These are phyloP conservation scores for Pyrrhosoma nymphula DNA, from an alignment of 2,888 invertebrate species.

Conservation along the genomic window DNA sequence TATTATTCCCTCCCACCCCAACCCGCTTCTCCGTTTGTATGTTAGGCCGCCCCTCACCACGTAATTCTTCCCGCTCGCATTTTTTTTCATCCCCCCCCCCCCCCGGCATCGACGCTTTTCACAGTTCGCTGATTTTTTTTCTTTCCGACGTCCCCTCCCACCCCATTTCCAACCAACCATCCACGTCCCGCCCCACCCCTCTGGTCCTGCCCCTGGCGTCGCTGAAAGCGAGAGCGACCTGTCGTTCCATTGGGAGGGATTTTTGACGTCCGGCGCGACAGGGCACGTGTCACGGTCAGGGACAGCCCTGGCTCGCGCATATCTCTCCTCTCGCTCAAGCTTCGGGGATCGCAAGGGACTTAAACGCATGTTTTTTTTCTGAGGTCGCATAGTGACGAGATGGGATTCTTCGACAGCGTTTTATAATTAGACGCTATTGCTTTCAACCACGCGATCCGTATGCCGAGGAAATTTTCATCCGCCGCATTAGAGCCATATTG, in stretches of 20 bases:
- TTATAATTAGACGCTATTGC: no score
- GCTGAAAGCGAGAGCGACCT: background rate
- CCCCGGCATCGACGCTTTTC: constrained; percentile 28
- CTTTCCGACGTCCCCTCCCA: background rate
- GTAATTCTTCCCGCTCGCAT: background rate
- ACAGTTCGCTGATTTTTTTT: constrained; percentile 57
- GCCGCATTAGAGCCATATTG: no score
- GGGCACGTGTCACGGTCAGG: constrained; percentile 15
- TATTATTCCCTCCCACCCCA: background rate
- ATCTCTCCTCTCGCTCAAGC: background rate
- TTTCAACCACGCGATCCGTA: no score
- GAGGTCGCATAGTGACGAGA: background rate
- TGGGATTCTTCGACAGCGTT: background rate
- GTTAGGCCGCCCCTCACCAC: background rate
- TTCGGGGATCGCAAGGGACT: background rate
- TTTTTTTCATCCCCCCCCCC: background rate
- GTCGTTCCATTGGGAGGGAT: background rate
- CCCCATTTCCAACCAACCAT: background rate
- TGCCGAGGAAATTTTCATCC: no score
- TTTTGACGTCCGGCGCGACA: background rate
- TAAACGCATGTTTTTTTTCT: background rate
- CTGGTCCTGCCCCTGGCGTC: background rate
- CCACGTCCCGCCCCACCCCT: background rate
- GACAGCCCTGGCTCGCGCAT: background rate
- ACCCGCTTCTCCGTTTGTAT: background rate